Conservation (phyloP, 1,140 invertebrate genomes). For the Trypoxylus dichotomus region DNA sequence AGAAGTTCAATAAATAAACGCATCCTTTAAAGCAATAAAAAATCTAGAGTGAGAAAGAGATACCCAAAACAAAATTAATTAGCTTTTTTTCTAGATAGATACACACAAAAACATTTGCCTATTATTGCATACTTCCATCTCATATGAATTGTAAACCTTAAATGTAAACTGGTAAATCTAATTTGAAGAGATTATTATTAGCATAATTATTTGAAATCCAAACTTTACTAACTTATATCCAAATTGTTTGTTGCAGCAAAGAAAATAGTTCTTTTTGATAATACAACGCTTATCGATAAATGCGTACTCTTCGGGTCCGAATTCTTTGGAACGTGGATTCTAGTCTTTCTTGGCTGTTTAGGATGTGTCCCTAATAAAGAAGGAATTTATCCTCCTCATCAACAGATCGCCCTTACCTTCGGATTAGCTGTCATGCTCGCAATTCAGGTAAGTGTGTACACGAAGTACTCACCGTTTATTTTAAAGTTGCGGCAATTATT, state of each 20-base stretch:
- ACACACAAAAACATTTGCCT: too few relatives aligned
- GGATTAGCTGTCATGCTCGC: slow-evolving; percentile 69
- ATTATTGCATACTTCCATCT: too few relatives aligned
- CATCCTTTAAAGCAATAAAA: too few relatives aligned
- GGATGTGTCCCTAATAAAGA: slow-evolving; percentile 55
- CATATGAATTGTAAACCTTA: too few relatives aligned
- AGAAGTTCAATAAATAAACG: too few relatives aligned
- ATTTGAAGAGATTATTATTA: too few relatives aligned
- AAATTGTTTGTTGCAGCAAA: slow-evolving; percentile 38
- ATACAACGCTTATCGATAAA: slow-evolving; percentile 43
- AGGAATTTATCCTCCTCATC: slow-evolving; percentile 51
- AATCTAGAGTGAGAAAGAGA: too few relatives aligned
- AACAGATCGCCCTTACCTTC: slow-evolving; percentile 67
- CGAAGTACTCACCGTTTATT: background rate
- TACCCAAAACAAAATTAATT: too few relatives aligned
- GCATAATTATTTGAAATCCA: background rate
- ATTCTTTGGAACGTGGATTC: slow-evolving; percentile 71
- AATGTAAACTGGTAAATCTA: too few relatives aligned
- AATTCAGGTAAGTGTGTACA: slow-evolving; percentile 60
- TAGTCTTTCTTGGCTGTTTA: slow-evolving; percentile 77
- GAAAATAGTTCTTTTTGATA: slow-evolving; percentile 44
- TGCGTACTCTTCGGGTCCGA: slow-evolving; percentile 58
- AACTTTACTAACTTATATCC: background rate
- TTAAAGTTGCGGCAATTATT: background rate
- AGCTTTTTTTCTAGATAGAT: too few relatives aligned